Evolutionary conservation across 2,113 vertebrate species (phyloP), one percentile per base, ranked within the genome.

Genomic region (Perognathus longimembris): DNA sequence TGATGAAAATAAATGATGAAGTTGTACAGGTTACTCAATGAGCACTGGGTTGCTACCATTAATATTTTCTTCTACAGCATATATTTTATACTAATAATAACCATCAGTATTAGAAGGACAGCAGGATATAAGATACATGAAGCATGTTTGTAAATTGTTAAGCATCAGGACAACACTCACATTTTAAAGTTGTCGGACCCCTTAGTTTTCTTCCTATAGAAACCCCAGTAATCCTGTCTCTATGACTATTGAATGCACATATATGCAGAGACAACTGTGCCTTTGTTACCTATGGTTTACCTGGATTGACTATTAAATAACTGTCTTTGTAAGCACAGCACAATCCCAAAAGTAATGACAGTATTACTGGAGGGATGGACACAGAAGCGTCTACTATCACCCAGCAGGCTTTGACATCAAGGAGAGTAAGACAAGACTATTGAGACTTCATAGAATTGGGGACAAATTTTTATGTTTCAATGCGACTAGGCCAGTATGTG

Each of bases 11-110:
- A 30, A 54, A 81, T 76, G 57, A 54, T 54, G 74, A 42, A 28
- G 36, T 10, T 2, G 2, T 75, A 20, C 7, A 66, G 78, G 18
- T 69, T 3, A 32, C 24, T 73, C 9, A n/a, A 2, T 30, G 86
- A 50, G 18, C 11, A 50, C 15, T 63, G 1, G 50, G 20, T 61
- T 64, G 7, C 64, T 85, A 24, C 32, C 61, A 78, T 36, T 73
- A 38, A 45, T 74, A 82, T 21, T 79, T 91, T 42, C 40, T 78
- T 88, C 36, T 74, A 21, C 34, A 88, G 85, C 88, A 28, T 28
- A 45, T 24, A 1, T 45, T 90, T 88, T 32, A 10, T 57, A 54
- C 34, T 76, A 54, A 50, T 73, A 21, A 26, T 24, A 67, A 32
- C 54, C 18, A 21, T 69, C 34, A 63, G 28, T 3, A 69, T 45